Percentiles rank a stretch among this genome's conserved stretches.
Conservation (phyloP, 2,888 invertebrate species). For the Caenorhabditis panamensis region DNA sequence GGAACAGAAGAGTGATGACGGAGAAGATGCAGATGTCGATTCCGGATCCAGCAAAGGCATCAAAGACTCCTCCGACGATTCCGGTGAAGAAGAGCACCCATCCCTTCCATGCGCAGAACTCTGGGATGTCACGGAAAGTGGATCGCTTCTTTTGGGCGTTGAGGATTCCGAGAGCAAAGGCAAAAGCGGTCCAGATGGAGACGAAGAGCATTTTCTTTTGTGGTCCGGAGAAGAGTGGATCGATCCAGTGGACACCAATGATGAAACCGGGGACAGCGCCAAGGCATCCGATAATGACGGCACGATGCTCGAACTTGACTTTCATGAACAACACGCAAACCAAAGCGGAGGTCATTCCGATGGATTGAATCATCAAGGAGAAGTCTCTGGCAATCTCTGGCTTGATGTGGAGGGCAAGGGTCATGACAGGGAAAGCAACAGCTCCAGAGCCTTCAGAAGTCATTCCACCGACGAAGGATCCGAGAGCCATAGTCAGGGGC, state of each 20-base stretch:
- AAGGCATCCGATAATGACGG: constrained; percentile 75
- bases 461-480: constrained; percentile 80
- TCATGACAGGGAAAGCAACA: constrained; percentile 80
- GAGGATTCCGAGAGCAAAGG: constrained; percentile 80
- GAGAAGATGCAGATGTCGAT: constrained; percentile 81
- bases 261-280: constrained; percentile 80
- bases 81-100: constrained; percentile 78
- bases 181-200: constrained; percentile 81
- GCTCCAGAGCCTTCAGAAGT: constrained; percentile 79
- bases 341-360: constrained; percentile 80
- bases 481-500: constrained; percentile 81
- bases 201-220: constrained; percentile 82
- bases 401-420: constrained; percentile 74
- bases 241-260: constrained; percentile 78
- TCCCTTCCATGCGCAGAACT: constrained; percentile 77
- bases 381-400: constrained; percentile 77
- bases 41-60: constrained; percentile 81
- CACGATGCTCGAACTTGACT: constrained; percentile 76
- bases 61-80: constrained; percentile 80
- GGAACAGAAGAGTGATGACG: constrained; percentile 77
- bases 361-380: constrained; percentile 77
- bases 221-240: constrained; percentile 75
- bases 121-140: constrained; percentile 73
- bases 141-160: constrained; percentile 78
- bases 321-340: constrained; percentile 80